Evolutionary conservation across 2,797 vertebrate genomes (phyloP), one percentile per base, ranked within the genome.

Genomic region (Neostethus bicornis): DNA sequence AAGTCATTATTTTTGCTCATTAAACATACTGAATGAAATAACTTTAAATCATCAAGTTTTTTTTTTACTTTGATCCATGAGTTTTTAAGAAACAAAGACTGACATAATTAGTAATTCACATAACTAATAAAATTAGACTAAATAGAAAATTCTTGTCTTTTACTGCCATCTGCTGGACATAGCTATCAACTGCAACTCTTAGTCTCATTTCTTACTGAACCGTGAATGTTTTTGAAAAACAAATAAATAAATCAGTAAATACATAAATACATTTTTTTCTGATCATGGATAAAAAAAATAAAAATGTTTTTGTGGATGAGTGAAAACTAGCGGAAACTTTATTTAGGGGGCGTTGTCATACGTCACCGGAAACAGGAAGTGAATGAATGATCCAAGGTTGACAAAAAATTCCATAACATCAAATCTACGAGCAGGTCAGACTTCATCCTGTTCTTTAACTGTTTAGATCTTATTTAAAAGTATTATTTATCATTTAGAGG

Each of bases 361-460:
- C 79, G 85, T 85, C 68, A 87, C 17, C 77, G 87, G 86, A 87
- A 89, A 47, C 68, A 25, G 86, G 85, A 90, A 85, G 60, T 16
- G 11, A 52, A 48, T 54, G 51, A 68, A 45, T 41, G 17, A 54
- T 67, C 39, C 16, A 42, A 11, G 28, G 11, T 16, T 4, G 46
- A 11, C 3, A 24, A 48, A 43, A 66, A 51, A 66, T n/a, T 46
- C 21, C 28, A 38, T 37, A 20, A 37, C 38, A 11, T 28, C 3
- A 46, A 29, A 26, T 24, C 64, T 28, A 37, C 0, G 46, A 10
- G 38, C 79, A 84, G 80, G 85, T 88, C 81, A 89, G 63, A 3
- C 21, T 51, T 8, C 39, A 17, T 45, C 17, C 6, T 31, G 2
- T 1, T 20, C 28, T 51, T 1, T 16, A 1, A 41, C 1, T 47